Evolutionary conservation across 1,140 invertebrate genomes (phyloP).

Genomic region (Lasioglossum albipes): DNA sequence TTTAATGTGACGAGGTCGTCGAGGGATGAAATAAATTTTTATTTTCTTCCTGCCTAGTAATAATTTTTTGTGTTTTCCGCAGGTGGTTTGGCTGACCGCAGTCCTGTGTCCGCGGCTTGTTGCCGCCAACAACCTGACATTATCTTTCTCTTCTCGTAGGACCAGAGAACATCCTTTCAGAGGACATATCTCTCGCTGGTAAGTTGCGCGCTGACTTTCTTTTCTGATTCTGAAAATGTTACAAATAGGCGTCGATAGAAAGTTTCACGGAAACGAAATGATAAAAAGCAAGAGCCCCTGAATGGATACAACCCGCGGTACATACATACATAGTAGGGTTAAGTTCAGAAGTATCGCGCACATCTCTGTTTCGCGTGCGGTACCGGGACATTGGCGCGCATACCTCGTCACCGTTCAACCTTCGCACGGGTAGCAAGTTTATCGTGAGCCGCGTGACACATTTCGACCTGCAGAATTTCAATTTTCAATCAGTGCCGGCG

Average conservation of each 20-base stretch:
- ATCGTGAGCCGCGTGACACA: constrained; percentile 11
- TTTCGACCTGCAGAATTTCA: constrained; percentile 31
- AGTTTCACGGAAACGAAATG: too few species aligned
- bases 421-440: constrained; percentile 8
- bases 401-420: constrained; percentile 22
- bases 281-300: too few species aligned
- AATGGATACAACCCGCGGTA: too few species aligned
- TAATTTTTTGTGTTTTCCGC: constrained; percentile 33
- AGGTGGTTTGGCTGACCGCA: constrained; percentile 81
- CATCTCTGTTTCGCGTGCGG: too few species aligned
- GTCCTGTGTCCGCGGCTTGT: constrained; percentile 76
- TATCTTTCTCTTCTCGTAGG: constrained; percentile 71
- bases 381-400: neutral
- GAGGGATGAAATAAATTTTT: too few species aligned
- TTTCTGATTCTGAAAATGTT: too few species aligned
- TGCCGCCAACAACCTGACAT: constrained; percentile 77
- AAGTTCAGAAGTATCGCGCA: too few species aligned
- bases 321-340: too few species aligned
- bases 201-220: neutral
- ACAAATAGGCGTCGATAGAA: too few species aligned
- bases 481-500: constrained; percentile 38
- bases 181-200: constrained; percentile 73
- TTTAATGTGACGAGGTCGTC: too few species aligned
- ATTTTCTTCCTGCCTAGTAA: too few species aligned
- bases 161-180: constrained; percentile 72